Percentiles rank a stretch among this genome's conserved stretches.
These are phyloP conservation scores for Mimas tiliae DNA, from an alignment of 2,888 invertebrate species.

Conservation along the genomic window DNA sequence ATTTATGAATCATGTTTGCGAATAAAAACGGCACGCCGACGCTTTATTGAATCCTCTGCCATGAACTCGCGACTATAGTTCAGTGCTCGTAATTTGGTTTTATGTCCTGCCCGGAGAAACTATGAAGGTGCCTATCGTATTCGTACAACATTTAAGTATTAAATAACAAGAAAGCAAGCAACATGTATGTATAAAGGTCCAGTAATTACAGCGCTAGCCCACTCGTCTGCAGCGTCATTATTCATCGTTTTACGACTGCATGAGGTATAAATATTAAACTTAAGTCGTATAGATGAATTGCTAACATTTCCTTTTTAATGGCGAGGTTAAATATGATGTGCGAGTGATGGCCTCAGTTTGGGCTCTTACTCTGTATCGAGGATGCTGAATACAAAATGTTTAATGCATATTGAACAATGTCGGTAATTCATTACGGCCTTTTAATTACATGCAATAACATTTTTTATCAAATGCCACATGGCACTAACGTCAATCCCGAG, in stretches of 20 bases:
- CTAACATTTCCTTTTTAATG: constrained; percentile 84
- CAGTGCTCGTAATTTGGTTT: constrained; percentile 66
- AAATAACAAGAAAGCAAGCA: constrained; percentile 78
- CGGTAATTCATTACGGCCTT: constrained; percentile 67
- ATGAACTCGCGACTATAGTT: constrained; percentile 51
- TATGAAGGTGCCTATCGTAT: constrained; percentile 67
- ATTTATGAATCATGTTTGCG: constrained; percentile 28
- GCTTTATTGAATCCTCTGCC: constrained; percentile 58
- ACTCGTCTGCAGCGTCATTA: constrained; percentile 82
- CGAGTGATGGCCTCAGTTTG: constrained; percentile 68
- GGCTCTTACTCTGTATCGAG: constrained; percentile 61
- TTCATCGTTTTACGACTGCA: constrained; percentile 84
- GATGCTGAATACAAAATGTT: constrained; percentile 62
- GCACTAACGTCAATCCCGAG: constrained; percentile 47
- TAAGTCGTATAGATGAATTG: constrained; percentile 82
- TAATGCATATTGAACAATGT: constrained; percentile 65
- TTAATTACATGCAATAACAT: constrained; percentile 76
- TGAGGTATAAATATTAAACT: constrained; percentile 84
- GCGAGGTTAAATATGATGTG: constrained; percentile 80
- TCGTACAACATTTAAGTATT: constrained; percentile 73
- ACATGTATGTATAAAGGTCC: constrained; percentile 75
- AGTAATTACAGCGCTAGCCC: constrained; percentile 83
- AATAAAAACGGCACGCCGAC: constrained; percentile 39
- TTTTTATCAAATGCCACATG: constrained; percentile 64
- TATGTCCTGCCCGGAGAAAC: constrained; percentile 62